Evolutionary conservation across 2,888 invertebrate species (phyloP), one percentile per base, ranked within the genome.

Genomic region (Tridacna crocea): DNA sequence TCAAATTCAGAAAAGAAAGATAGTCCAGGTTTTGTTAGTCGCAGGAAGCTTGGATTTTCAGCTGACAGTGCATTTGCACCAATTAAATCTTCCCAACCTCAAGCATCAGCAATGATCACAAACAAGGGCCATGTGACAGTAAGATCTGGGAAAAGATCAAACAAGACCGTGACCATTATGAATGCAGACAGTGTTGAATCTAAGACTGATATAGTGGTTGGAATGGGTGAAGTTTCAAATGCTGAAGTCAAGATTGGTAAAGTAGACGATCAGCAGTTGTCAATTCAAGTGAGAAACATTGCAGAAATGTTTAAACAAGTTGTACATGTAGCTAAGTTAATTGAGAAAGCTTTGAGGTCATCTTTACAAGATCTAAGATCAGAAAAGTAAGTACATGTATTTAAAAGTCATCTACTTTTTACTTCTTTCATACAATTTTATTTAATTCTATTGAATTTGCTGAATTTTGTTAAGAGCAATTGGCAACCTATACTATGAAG

Each of bases 261-360:
- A 36, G 3, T 8, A 36, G 36, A 36, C 36, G 36, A 36, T 8
- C 36, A 36, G 36, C 36, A 73, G 8, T 65, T 88, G 26, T 24
- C 75, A 26, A 75, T 68, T 61, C 88, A 88, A 58, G 63, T 88
- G 68, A 72, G 47, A 11, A 66, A 74, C 17, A 65, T 89, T 27
- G 70, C 80, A 6, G 84, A 87, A n/a, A 70, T 83, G 17, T 88
- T 90, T 65, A 73, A 72, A 19, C 79, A 87, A 74, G 84, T 89
- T 19, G 82, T 83, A 0, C 76, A 87, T 22, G 81, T 86, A 55
- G 87, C 87, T 36, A 81, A 85, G 47, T 81, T 90, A 2, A 70
- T 90, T 22, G 90, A 90, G 63, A 89, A 88, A 61, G 90, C 90
- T 26, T 84, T 89, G 12, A 85, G 87, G 66, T 82, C 90, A 17